phyloP scores from a whole-genome alignment of 2,113 vertebrate genomes.

The Eulemur rufifrons region DNA sequence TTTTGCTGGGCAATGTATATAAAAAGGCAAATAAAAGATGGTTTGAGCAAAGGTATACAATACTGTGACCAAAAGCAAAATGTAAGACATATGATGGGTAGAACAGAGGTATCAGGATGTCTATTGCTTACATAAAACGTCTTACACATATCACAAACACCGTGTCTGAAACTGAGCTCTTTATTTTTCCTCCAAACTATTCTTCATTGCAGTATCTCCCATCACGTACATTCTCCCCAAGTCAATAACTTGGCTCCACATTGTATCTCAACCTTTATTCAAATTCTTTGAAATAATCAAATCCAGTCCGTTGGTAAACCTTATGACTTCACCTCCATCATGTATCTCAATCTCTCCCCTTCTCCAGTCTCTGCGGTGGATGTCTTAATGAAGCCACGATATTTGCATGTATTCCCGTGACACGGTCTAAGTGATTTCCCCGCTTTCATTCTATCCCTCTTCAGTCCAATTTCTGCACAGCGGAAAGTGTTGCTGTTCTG shows the following conservation, averaged over 20 bases:
- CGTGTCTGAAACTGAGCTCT: background rate
- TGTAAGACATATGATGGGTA: background rate
- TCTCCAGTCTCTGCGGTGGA: background rate
- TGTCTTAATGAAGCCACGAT: background rate
- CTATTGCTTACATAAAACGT: background rate
- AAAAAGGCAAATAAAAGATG: constrained; percentile 7
- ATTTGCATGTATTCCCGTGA: background rate
- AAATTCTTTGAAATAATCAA: background rate
- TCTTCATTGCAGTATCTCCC: background rate
- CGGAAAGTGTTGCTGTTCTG: background rate
- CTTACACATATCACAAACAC: background rate
- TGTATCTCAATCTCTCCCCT: background rate
- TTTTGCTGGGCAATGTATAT: background rate
- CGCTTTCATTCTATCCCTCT: background rate
- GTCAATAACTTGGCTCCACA: background rate
- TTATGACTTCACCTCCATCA: background rate
- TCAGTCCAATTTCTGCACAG: background rate
- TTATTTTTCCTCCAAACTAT: background rate
- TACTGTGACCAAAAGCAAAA: constrained; percentile 24
- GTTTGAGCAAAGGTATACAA: background rate
- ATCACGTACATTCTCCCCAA: background rate
- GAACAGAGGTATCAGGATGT: background rate
- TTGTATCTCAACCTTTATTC: background rate
- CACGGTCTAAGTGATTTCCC: background rate
- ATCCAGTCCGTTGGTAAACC: background rate